Base-by-base conservation (phyloP, 1,140 invertebrate species). In the Pararge aegeria region DNA sequence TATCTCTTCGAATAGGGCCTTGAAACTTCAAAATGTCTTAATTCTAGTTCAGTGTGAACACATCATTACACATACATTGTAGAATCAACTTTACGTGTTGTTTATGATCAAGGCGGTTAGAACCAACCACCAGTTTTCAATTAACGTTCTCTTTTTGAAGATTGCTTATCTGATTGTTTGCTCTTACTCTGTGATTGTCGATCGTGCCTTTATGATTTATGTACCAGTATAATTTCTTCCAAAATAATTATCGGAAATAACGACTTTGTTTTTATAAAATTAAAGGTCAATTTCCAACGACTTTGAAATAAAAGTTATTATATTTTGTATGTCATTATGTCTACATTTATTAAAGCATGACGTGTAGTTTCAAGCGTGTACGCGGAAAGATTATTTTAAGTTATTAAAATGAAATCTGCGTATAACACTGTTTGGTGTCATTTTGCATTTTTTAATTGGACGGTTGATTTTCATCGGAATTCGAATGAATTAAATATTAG, bases 81-180 rank as follows among this genome's bases (percentile, higher is more conserved):
- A 51, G 16, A 51, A 51, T 38, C 37, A 19, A 34, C 64, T 58
- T 66, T 66, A 66, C 5, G 27, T 55, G 49, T 61, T 50, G 55
- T 55, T 62, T 55, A 66, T 54, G 54, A 42, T 34, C 19, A 27
- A 50, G 40, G 56, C 52, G 56, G 62, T 57, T 66, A 44, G 54
- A 60, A 37, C 40, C 59, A 52, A 66, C 67, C 70, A 61, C 59
- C 55, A 65, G 57, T 65, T 70, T 70, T 73, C 70, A 73, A 73
- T 73, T 73, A 73, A 73, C 61, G 61, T 73, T 73, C 70, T 67
- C 70, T 73, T 73, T 73, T 73, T 70, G 64, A 70, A 67, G 70
- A 73, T 73, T 67, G 64, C 64, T 67, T 73, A 70, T 73, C 70
- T 63, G 61, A 64, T 56, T 72, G 55, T 69, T 69, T 69, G 61